Evolutionary conservation across 2,113 vertebrate genomes (phyloP).

Genomic region (Sprattus sprattus): DNA sequence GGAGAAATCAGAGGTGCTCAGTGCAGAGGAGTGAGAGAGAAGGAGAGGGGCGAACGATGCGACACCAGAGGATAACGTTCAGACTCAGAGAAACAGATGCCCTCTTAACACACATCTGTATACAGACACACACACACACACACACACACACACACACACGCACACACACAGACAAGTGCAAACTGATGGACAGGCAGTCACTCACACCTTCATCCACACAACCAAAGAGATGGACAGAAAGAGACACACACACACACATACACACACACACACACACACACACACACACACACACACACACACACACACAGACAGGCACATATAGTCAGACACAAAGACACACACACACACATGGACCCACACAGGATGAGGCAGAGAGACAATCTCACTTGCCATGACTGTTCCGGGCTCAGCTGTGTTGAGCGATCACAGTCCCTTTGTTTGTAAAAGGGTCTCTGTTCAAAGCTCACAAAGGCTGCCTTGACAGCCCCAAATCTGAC

Average conservation of each 20-base stretch:
- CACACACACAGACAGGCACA: background rate
- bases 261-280: background rate
- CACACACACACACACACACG: background rate
- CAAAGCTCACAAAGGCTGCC: background rate
- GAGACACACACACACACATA: background rate
- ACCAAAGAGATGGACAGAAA: background rate
- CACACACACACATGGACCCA: background rate
- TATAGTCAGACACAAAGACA: background rate
- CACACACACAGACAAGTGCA: background rate
- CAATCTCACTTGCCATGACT: background rate
- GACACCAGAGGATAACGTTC: background rate
- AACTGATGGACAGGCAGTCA: background rate
- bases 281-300: conserved; percentile 3
- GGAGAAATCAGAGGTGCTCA: background rate
- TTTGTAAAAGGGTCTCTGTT: conserved; percentile 1
- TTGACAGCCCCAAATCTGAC: conserved; percentile 1
- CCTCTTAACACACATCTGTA: background rate
- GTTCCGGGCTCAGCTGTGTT: background rate
- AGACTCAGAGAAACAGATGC: background rate
- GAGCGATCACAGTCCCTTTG: conserved; percentile 2
- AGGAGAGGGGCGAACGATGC: background rate
- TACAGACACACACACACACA: background rate
- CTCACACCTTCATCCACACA: background rate
- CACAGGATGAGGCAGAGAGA: background rate
- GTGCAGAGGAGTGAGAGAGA: background rate